These are phyloP conservation scores for Falco novaeseelandiae DNA, from an alignment of 2,797 vertebrate genomes.

Conservation along the genomic window DNA sequence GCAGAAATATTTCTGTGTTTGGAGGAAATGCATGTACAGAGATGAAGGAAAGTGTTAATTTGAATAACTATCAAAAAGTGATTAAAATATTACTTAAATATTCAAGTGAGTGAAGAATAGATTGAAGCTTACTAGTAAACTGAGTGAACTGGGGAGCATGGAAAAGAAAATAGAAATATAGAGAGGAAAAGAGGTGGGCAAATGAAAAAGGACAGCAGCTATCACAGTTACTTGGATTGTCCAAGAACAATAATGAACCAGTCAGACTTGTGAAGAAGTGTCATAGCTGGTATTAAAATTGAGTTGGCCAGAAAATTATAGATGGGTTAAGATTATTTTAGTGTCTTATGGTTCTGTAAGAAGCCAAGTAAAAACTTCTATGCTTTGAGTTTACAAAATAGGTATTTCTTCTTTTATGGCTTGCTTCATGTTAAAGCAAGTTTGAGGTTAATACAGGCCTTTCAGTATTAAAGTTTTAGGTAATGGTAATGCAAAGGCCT, in stretches of 20 bases:
- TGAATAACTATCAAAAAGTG: neutral
- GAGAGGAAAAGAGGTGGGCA: neutral
- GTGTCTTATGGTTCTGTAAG: neutral
- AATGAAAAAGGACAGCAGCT: neutral
- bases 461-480: neutral
- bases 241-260: neutral
- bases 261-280: neutral
- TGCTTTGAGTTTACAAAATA: neutral
- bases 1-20: neutral
- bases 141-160: neutral
- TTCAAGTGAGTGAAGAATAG: neutral
- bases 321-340: neutral
- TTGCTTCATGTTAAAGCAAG: neutral
- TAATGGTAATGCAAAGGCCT: neutral
- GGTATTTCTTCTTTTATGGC: neutral
- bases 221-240: neutral
- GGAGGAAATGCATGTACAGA: neutral
- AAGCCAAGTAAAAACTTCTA: neutral
- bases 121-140: neutral
- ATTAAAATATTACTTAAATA: neutral
- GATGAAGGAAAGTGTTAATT: neutral
- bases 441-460: neutral
- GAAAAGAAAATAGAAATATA: neutral
- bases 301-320: neutral
- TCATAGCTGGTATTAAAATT: neutral